These are phyloP conservation scores for Aphelocoma californica DNA, from an alignment of 2,797 vertebrate genomes.

Conservation along the genomic window DNA sequence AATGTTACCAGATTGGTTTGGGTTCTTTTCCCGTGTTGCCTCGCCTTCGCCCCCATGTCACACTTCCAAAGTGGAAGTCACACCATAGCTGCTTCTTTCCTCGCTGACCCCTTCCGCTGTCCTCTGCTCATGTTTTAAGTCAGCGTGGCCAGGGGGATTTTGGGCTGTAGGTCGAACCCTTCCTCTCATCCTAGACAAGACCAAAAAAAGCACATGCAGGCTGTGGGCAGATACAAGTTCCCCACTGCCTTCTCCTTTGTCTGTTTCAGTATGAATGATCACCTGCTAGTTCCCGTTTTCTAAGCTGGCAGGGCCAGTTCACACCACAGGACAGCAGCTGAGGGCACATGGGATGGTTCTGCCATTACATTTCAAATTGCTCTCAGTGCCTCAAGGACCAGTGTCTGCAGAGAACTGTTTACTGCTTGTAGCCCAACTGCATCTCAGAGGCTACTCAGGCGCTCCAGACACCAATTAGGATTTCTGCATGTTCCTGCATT, in stretches of 20 bases:
- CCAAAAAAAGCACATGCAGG: neutral
- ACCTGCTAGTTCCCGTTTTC: neutral
- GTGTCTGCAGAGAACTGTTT: neutral
- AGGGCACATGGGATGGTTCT: neutral
- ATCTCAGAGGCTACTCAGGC: neutral
- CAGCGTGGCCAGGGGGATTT: neutral
- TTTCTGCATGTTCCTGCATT: neutral
- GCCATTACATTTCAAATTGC: neutral
- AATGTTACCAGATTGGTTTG: neutral
- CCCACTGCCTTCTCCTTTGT: neutral
- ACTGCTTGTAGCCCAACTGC: neutral
- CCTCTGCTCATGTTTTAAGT: neutral
- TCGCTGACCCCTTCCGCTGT: neutral
- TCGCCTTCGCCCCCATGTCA: neutral
- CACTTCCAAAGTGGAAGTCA: neutral
- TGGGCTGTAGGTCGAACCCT: neutral
- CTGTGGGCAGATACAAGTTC: neutral
- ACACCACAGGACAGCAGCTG: neutral
- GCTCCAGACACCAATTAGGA: neutral
- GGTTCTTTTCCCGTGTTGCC: neutral
- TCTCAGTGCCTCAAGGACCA: neutral
- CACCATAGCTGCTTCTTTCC: neutral
- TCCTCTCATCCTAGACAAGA: neutral
- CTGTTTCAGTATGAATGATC: conserved; percentile 33
- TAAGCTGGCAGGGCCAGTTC: neutral